These are phyloP conservation scores for Folsomia candida DNA, from an alignment of 2,888 invertebrate species.

Conservation along the genomic window DNA sequence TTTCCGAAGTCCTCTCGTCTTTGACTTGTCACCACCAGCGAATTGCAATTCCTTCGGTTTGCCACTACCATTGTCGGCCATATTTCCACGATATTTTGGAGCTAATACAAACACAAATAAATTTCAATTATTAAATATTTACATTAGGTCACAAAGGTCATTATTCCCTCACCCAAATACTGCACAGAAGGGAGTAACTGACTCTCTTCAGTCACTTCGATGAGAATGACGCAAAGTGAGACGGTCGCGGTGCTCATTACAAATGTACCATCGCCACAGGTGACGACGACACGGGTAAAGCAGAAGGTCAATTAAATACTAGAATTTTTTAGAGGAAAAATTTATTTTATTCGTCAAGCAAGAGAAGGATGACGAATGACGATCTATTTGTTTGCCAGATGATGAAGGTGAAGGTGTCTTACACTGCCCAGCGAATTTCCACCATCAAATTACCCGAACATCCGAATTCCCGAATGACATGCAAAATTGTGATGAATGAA, in stretches of 20 bases:
- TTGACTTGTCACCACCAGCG: conserved; percentile 36
- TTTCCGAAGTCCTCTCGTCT: conserved; percentile 39
- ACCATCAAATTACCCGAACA: too few relatives aligned
- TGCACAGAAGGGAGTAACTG: conserved; percentile 21
- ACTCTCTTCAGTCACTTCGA: conserved; percentile 44
- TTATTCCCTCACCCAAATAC: conserved; percentile 34
- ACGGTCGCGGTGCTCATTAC: conserved; percentile 23
- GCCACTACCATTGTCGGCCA: conserved; percentile 13
- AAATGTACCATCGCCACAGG: neutral
- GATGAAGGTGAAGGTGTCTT: too few relatives aligned
- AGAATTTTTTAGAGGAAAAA: too few relatives aligned
- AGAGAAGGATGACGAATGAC: too few relatives aligned
- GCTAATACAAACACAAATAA: conserved; percentile 14
- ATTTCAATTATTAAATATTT: neutral
- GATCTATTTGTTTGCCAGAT: too few relatives aligned
- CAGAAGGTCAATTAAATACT: too few relatives aligned
- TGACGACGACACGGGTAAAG: too few relatives aligned
- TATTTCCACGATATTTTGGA: conserved; percentile 16
- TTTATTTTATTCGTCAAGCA: too few relatives aligned
- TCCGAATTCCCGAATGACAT: too few relatives aligned
- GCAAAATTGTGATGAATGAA: too few relatives aligned
- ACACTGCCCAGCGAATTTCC: too few relatives aligned
- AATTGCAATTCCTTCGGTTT: conserved; percentile 35
- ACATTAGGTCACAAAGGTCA: neutral
- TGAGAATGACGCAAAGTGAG: conserved; percentile 41